Percentiles rank a stretch among this genome's conserved stretches.
phyloP scores from a whole-genome alignment of 2,113 vertebrate species.

The Ploceus nigricollis region DNA sequence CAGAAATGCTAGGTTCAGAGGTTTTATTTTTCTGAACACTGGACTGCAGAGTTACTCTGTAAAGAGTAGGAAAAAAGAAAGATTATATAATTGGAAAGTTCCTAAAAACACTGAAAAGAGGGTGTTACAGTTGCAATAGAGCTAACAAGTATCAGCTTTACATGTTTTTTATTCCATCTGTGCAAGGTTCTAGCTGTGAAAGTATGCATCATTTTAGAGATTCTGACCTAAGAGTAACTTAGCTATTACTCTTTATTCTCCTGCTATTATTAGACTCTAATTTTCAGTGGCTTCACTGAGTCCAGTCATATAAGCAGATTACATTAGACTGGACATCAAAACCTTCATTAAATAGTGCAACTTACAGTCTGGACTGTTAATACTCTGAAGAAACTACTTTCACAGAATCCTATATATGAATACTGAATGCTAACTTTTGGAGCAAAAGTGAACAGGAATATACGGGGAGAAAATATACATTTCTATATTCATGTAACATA shows the following conservation, averaged over 20 bases:
- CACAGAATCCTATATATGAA: background rate
- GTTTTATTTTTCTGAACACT: conserved; percentile 85
- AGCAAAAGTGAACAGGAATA: background rate
- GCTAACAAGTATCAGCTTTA: background rate
- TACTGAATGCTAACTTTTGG: background rate
- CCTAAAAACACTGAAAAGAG: background rate
- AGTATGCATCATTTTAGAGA: background rate
- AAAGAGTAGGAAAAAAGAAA: conserved; percentile 73
- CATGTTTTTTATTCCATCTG: background rate
- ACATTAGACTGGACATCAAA: background rate
- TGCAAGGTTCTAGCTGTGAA: background rate
- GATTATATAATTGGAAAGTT: conserved; percentile 63
- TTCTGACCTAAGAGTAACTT: background rate
- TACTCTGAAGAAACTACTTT: background rate
- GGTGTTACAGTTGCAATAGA: background rate
- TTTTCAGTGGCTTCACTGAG: background rate
- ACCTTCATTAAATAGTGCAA: background rate
- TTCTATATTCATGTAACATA: background rate
- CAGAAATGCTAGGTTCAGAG: conserved; percentile 80
- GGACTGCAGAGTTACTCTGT: conserved; percentile 87
- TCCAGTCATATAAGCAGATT: background rate
- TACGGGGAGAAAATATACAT: background rate
- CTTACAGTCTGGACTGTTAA: background rate
- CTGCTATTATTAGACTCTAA: background rate
- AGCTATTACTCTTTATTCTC: background rate